Conservation (phyloP, 2,797 vertebrate species). For the Anguilla obscura region DNA sequence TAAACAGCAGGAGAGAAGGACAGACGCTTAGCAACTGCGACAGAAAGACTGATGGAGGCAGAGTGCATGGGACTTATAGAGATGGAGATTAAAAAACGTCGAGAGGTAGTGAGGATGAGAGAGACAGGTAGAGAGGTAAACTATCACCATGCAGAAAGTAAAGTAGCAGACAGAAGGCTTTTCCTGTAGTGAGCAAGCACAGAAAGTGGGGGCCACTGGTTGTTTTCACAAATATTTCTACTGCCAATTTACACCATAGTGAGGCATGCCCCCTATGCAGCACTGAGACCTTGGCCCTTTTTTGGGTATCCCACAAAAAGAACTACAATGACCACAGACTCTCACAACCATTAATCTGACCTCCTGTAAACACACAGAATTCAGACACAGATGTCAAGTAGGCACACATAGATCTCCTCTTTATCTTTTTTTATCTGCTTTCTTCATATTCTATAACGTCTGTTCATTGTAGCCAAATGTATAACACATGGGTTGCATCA, state of each 20-base stretch:
- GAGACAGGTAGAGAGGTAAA: background rate
- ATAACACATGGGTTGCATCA: background rate
- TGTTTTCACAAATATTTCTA: background rate
- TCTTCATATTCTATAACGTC: background rate
- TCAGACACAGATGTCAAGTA: no score
- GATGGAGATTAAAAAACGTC: background rate
- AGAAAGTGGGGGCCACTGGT: background rate
- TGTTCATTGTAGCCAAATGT: background rate
- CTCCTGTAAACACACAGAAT: no score
- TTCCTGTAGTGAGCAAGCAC: background rate
- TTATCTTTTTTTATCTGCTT: background rate
- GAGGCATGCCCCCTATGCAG: background rate
- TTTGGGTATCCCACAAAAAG: background rate
- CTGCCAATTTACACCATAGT: background rate
- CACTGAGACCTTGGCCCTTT: background rate
- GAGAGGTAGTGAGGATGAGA: background rate
- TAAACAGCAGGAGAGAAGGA: background rate
- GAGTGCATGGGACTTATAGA: background rate
- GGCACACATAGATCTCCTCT: background rate
- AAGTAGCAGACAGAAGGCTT: background rate
- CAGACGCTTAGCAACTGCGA: background rate
- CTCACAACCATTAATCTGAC: background rate
- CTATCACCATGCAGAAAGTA: background rate
- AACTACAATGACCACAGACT: slow-evolving; percentile 7
- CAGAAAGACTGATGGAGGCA: background rate